These are phyloP conservation scores for Lepidochrysops patricia DNA, from an alignment of 2,888 invertebrate genomes.

Conservation along the genomic window DNA sequence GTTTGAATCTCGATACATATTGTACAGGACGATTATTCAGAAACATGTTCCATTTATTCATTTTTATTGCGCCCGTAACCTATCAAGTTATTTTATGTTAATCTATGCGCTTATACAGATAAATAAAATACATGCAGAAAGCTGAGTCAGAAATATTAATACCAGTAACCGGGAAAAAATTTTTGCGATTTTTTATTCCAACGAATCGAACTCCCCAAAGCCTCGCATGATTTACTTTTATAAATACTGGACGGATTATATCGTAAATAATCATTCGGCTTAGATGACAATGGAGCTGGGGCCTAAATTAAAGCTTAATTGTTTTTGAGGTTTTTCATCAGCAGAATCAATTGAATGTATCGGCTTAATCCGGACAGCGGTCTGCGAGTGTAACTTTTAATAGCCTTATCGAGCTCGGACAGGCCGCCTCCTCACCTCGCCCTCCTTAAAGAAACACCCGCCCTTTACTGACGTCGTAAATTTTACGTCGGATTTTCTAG, in stretches of 20 bases:
- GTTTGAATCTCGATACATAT: no score
- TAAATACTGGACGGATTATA: constrained; percentile 19
- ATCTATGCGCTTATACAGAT: background rate
- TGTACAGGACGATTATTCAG: background rate
- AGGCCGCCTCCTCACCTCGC: constrained; percentile 47
- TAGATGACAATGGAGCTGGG: constrained; percentile 36
- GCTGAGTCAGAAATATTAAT: background rate
- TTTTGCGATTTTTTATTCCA: constrained; percentile 2
- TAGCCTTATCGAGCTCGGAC: constrained; percentile 66
- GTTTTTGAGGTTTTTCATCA: constrained; percentile 35
- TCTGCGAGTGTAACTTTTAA: constrained; percentile 67
- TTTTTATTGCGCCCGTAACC: background rate
- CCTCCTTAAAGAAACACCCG: constrained; percentile 33
- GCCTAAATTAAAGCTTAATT: constrained; percentile 31
- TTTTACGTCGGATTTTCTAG: constrained; percentile 15
- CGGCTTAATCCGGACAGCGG: constrained; percentile 50
- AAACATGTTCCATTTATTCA: background rate
- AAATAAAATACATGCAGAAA: background rate
- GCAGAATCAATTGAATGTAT: constrained; percentile 45
- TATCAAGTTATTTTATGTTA: background rate
- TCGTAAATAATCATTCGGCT: constrained; percentile 29
- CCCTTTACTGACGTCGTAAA: constrained; percentile 36
- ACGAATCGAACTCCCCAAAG: constrained; percentile 3
- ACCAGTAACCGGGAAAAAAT: background rate
- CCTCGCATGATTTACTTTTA: constrained; percentile 9